These are phyloP conservation scores for Dinoponera quadriceps DNA, from an alignment of 1,140 invertebrate genomes.

Conservation along the genomic window DNA sequence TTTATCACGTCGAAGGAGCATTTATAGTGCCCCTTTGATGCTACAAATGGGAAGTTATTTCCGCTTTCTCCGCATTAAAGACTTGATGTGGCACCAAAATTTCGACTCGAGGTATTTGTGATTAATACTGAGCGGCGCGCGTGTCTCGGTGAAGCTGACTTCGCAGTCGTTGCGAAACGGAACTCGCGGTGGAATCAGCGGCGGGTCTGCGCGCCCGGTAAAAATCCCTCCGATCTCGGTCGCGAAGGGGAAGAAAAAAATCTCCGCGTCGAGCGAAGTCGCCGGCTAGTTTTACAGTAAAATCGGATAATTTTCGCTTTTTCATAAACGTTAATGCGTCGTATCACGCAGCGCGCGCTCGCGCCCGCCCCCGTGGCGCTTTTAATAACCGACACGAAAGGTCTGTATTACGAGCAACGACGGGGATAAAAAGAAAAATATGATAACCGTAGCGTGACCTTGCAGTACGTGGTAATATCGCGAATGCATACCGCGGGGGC, in stretches of 20 bases:
- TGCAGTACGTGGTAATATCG: constrained; percentile 43
- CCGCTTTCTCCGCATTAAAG: too few species aligned
- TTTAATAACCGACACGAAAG: constrained; percentile 63
- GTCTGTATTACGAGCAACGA: constrained; percentile 59
- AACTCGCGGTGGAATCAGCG: neutral
- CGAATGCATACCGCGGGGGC: constrained; percentile 45
- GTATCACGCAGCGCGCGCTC: constrained; percentile 42
- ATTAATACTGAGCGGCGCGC: too few species aligned
- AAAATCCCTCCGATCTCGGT: neutral
- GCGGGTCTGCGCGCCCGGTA: constrained; percentile 6
- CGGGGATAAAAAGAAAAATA: constrained; percentile 51
- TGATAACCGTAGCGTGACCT: constrained; percentile 57
- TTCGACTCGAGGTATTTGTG: too few species aligned
- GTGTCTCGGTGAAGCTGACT: too few species aligned
- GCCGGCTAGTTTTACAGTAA: constrained; percentile 12
- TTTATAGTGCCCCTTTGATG: too few species aligned
- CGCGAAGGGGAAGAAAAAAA: neutral
- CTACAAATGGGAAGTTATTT: too few species aligned
- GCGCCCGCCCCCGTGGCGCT: constrained; percentile 21
- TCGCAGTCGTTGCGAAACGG: too few species aligned
- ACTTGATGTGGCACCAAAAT: too few species aligned
- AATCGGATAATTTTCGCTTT: constrained; percentile 53
- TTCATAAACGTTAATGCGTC: constrained; percentile 49
- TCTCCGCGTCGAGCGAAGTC: neutral
- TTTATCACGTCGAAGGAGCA: too few species aligned